Evolutionary conservation across 2,797 vertebrate species (phyloP), one percentile per base, ranked within the genome.

Genomic region (Gymnoscopelus microlampas): DNA sequence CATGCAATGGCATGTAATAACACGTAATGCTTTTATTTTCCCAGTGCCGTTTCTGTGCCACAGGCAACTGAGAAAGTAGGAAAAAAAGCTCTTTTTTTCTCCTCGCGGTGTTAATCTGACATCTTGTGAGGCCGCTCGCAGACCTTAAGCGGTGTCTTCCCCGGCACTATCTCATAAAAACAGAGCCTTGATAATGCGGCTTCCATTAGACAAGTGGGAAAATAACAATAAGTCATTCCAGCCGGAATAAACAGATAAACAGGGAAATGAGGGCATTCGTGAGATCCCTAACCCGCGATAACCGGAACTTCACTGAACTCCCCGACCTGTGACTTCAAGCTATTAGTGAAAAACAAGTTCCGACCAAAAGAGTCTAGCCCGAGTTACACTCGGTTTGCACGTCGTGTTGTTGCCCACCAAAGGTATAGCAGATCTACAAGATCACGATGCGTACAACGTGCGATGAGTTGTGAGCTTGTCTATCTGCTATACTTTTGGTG

Each of bases 131-230:
- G 71, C 82, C 67, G 61, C 3, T 69, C 26, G 48, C 85, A 79
- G 81, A 88, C 83, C 86, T 83, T 78, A 77, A 87, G 79, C 86
- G 63, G 64, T 54, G 80, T 84, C 84, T 85, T 80, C 72, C 47
- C 65, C 0, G 60, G 78, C 77, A 86, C 83, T 91, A 90, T 91
- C 90, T 85, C 78, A 19, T 72, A 76, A 81, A 87, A 87, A 88
- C 89, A 89, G 83, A 82, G 74, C 60, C 85, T 85, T 71, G 87
- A 85, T 85, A 87, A 86, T 73, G 73, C 76, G 0, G 66, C 39
- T 77, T 85, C 79, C 78, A 85, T 78, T 85, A 87, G 78, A 87
- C 74, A 68, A 76, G 73, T 23, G 44, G 68, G 12, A 69, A 83
- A 88, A 83, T 79, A 87, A 85, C 85, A 83, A 80, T 73, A 73